Conservation (phyloP, 2,113 vertebrate genomes). For the Nerophis lumbriciformis region DNA sequence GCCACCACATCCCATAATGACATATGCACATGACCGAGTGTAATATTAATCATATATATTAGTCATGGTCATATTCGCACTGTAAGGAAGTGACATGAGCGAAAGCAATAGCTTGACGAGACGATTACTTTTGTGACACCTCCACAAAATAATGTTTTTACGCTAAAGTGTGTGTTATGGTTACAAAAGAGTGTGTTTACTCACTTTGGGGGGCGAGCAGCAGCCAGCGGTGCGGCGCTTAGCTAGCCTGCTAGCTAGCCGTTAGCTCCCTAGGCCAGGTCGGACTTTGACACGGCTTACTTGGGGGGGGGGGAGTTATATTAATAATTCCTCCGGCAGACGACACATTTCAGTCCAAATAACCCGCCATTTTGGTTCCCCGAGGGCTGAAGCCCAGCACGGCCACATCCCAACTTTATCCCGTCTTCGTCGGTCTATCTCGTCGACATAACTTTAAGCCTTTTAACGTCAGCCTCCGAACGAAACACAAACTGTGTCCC, state of each 20-base stretch:
- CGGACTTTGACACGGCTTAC: slow-evolving; percentile 1
- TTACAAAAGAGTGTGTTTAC: neutral
- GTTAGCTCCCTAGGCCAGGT: neutral
- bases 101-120: neutral
- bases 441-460: neutral
- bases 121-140: neutral
- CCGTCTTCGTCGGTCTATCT: neutral
- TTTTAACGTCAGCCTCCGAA: too few relatives aligned
- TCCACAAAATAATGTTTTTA: neutral
- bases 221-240: neutral
- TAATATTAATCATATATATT: neutral
- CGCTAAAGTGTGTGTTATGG: neutral
- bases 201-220: neutral
- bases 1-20: neutral
- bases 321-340: neutral
- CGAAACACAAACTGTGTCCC: too few relatives aligned
- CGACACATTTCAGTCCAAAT: neutral
- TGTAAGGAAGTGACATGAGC: too few relatives aligned
- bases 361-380: neutral
- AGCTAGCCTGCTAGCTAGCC: neutral
- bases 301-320: too few relatives aligned
- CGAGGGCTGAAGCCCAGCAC: neutral
- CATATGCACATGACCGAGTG: neutral
- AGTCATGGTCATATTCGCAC: too few relatives aligned
- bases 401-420: slow-evolving; percentile 8